Evolutionary conservation across 2,888 invertebrate species (phyloP).

Genomic region (Drosophila pegasa): DNA sequence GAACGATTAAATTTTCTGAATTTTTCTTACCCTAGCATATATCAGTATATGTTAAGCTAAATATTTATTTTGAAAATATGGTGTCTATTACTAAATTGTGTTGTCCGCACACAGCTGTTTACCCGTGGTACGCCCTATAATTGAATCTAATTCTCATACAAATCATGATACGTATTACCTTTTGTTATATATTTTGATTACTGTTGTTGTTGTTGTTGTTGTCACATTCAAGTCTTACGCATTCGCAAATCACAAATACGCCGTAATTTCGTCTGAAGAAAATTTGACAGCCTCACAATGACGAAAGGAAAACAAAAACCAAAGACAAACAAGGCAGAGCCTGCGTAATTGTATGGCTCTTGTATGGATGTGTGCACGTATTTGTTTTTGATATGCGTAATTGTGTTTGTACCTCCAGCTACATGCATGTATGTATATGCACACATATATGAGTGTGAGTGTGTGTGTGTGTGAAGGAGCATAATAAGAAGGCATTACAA

Average conservation of each 20-base stretch:
- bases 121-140: too few relatives aligned
- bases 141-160: neutral
- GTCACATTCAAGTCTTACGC: conserved; percentile 1
- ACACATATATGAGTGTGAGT: neutral
- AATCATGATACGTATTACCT: neutral
- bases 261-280: conserved; percentile 1
- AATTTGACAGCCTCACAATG: neutral
- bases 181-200: neutral
- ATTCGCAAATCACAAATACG: neutral
- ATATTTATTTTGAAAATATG: too few relatives aligned
- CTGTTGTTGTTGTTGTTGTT: neutral
- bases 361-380: conserved; percentile 27
- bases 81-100: too few relatives aligned
- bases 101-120: too few relatives aligned
- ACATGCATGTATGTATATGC: conserved; percentile 2
- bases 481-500: conserved; percentile 41
- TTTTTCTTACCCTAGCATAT: too few relatives aligned
- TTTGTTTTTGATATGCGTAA: conserved; percentile 53
- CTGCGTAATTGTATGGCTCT: conserved; percentile 66
- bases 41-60: too few relatives aligned
- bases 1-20: too few relatives aligned
- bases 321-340: conserved; percentile 49
- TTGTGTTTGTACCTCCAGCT: conserved; percentile 35
- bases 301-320: conserved; percentile 32
- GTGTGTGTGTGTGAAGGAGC: neutral